A percentile compares a stretch with the other conserved stretches of the same genome.
phyloP scores from a whole-genome alignment of 2,113 vertebrate genomes.

The Carlito syrichta region DNA sequence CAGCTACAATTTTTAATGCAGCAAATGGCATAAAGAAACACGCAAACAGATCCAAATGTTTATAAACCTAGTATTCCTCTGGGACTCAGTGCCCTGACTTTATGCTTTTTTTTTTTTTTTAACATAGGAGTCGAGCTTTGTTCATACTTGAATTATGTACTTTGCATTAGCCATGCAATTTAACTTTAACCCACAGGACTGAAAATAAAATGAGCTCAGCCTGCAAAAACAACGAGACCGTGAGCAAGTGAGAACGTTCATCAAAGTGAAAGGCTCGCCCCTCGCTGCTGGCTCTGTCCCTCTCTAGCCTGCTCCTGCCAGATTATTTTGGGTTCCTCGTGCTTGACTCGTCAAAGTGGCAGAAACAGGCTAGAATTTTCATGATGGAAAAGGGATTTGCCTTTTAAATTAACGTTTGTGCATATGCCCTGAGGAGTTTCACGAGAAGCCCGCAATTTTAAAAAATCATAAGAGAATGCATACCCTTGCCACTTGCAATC shows the following conservation, averaged over 20 bases:
- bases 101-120: not conserved
- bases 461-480: not conserved
- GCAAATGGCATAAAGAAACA: slow-evolving; percentile 33
- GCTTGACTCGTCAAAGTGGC: slow-evolving; percentile 12
- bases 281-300: not conserved
- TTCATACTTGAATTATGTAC: slow-evolving; percentile 64
- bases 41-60: slow-evolving; percentile 53
- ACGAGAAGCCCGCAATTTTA: not conserved
- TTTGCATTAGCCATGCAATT: slow-evolving; percentile 66
- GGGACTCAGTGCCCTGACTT: slow-evolving; percentile 22
- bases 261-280: not conserved
- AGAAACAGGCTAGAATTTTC: slow-evolving; percentile 14
- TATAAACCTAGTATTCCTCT: slow-evolving; percentile 50
- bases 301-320: not conserved
- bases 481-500: slow-evolving; percentile 43
- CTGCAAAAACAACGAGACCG: not conserved
- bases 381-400: not conserved
- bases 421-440: not conserved
- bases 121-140: slow-evolving; percentile 42
- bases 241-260: not conserved
- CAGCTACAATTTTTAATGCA: slow-evolving; percentile 46
- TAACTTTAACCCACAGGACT: slow-evolving; percentile 60
- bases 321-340: not conserved
- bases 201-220: slow-evolving; percentile 53
- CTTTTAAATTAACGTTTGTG: not conserved